Base-by-base conservation (phyloP, 2,797 vertebrate species). In the Cottoperca gobio region DNA sequence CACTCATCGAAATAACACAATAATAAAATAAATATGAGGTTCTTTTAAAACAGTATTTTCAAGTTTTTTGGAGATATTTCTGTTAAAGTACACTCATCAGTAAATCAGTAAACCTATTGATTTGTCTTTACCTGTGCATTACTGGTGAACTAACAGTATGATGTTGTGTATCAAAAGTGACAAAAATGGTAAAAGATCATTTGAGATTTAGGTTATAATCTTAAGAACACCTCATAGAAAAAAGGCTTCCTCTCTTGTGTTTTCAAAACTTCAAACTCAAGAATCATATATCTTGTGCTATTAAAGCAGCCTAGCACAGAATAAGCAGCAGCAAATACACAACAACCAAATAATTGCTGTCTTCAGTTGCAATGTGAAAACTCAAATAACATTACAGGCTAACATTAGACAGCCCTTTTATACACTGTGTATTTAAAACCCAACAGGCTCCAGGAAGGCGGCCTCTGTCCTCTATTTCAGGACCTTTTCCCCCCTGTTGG, bases 401-500 rank as follows among this genome's bases (percentile, higher is more conserved):
- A 93, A 91, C 82, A 91, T 92, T 93, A 91, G 86, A 85, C 85
- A 82, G 70, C 81, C 86, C 76, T 58, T 92, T 89, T 88, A 83
- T 91, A 91, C 83, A 90, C 79, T 58, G 86, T 73, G 85, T 92
- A 93, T 93, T 93, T 91, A 85, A 92, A 92, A 91, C 91, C 78
- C 78, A 63, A 84, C 85, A 87, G 93, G 91, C 93, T 94, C 93
- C 92, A 91, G 85, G 76, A 88, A 83, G 93, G 72, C 89, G 87
- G 83, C 64, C 71, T 81, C 84, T 81, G 74, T 70, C 81, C 84
- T 90, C 90, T 92, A 93, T 92, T 94, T 96, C 89, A 96, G 87
- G 94, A 93, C 76, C 94, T 94, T 90, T 95, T 93, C 73, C 93
- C 92, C 81, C 93, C 93, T 73, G 92, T 55, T 68, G 88, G 84